Conservation (phyloP, 1,140 invertebrate species). For the Palaemon carinicauda region DNA sequence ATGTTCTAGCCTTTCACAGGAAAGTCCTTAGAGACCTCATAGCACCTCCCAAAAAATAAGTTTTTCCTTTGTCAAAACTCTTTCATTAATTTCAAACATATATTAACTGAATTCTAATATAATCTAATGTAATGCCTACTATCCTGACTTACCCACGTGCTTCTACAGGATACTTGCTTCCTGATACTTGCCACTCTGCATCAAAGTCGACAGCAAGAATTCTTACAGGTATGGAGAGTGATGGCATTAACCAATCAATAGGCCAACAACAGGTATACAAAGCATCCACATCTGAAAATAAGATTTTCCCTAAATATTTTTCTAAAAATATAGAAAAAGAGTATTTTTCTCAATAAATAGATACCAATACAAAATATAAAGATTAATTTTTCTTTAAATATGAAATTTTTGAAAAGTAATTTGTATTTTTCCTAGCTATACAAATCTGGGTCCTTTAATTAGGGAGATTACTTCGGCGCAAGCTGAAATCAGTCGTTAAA, state of each 20-base stretch:
- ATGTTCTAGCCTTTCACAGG: too few species aligned
- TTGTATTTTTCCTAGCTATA: too few species aligned
- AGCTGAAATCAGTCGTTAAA: too few species aligned
- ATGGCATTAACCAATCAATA: slow-evolving; percentile 37
- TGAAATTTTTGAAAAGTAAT: too few species aligned
- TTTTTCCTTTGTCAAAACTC: too few species aligned
- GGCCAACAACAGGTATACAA: slow-evolving; percentile 45
- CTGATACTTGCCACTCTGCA: slow-evolving; percentile 7
- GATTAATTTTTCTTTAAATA: too few species aligned
- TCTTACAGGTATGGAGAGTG: slow-evolving; percentile 26
- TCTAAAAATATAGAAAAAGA: neutral
- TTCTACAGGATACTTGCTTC: neutral
- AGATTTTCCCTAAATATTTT: neutral
- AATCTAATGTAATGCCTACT: neutral
- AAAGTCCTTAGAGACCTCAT: too few species aligned
- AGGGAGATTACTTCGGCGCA: too few species aligned
- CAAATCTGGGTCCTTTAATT: too few species aligned
- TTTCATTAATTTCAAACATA: too few species aligned
- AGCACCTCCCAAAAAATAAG: too few species aligned
- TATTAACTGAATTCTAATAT: too few species aligned
- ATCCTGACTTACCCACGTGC: slow-evolving; percentile 7
- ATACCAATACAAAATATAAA: neutral
- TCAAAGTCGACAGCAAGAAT: slow-evolving; percentile 38
- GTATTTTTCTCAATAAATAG: neutral
- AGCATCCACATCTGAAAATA: slow-evolving; percentile 19